phyloP scores from a whole-genome alignment of 2,888 invertebrate genomes.

The Noctua janthe region DNA sequence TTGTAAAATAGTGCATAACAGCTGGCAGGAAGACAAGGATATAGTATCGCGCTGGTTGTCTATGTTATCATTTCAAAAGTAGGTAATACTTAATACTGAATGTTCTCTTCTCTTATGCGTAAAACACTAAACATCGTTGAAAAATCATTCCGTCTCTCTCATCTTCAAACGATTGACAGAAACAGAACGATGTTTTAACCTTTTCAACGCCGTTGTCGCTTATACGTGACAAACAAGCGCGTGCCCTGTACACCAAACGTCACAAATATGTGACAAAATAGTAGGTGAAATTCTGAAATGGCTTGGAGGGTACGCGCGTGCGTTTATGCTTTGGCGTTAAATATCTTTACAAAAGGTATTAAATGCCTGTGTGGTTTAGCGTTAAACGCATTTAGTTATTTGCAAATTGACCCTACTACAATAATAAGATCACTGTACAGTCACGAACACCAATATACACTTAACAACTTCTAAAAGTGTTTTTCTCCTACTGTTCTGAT shows the following conservation, averaged over 20 bases:
- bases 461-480: too few relatives aligned
- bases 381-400: background rate
- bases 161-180: background rate
- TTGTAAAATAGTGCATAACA: background rate
- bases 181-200: background rate
- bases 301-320: too few relatives aligned
- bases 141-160: background rate
- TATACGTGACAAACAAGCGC: too few relatives aligned
- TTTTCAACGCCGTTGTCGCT: too few relatives aligned
- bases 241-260: too few relatives aligned
- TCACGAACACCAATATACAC: too few relatives aligned
- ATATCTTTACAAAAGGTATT: background rate
- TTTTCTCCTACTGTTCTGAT: too few relatives aligned
- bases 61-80: background rate
- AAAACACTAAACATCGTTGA: background rate
- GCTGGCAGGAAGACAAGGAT: background rate
- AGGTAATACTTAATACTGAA: background rate
- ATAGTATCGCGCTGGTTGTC: background rate
- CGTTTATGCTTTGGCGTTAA: too few relatives aligned
- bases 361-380: background rate
- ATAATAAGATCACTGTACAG: background rate
- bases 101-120: background rate
- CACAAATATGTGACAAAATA: too few relatives aligned
- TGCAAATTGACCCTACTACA: background rate
- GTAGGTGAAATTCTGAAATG: too few relatives aligned